Percentiles rank a stretch among this genome's conserved stretches.
phyloP scores from a whole-genome alignment of 1,140 invertebrate species.

The Tetragonula clypearis region DNA sequence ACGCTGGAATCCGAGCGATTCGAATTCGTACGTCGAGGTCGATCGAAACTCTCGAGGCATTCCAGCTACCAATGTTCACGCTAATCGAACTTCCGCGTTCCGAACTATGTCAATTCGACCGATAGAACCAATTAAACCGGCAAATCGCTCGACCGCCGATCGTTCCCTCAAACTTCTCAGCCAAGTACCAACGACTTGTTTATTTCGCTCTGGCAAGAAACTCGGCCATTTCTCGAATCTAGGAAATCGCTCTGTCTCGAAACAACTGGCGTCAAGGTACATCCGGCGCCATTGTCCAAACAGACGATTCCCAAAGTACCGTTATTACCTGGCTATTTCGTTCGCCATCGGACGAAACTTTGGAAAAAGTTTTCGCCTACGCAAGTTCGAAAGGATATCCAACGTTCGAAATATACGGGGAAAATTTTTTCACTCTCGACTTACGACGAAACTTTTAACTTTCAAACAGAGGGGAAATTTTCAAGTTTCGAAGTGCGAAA shows the following conservation, averaged over 20 bases:
- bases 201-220: not conserved
- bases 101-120: not conserved
- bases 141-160: not conserved
- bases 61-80: not conserved
- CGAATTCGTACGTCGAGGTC: not conserved
- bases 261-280: not conserved
- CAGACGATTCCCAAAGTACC: not conserved
- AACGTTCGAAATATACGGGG: too few species aligned
- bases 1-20: not conserved
- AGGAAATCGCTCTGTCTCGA: not conserved
- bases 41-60: not conserved
- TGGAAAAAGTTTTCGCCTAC: too few species aligned
- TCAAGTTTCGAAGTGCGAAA: too few species aligned
- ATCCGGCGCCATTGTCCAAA: not conserved
- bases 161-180: too few species aligned
- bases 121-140: not conserved
- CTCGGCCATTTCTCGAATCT: not conserved
- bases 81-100: slow-evolving; percentile 3
- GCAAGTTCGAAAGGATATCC: too few species aligned
- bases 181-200: not conserved
- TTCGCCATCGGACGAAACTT: too few species aligned
- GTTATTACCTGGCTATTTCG: not conserved
- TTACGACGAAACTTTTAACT: too few species aligned
- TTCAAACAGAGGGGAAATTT: not conserved
- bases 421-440: not conserved